Conservation (phyloP, 2,797 vertebrate genomes). For the Cynodonichthys magdalenae region DNA sequence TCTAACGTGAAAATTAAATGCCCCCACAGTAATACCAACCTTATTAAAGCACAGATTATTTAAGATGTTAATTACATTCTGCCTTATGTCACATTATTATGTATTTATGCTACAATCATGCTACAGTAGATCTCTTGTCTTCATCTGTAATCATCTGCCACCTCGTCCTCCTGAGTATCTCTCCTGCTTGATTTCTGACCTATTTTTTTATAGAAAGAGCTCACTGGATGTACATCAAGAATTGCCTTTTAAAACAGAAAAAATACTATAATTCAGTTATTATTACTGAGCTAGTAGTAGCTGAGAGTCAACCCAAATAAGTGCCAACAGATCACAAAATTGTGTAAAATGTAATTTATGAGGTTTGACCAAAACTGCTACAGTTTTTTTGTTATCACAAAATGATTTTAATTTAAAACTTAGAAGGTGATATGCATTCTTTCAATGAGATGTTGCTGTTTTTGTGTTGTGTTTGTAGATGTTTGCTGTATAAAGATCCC, state of each 20-base stretch:
- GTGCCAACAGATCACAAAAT: too few species aligned
- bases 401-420: too few species aligned
- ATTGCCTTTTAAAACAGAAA: too few species aligned
- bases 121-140: conserved; percentile 41
- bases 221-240: too few species aligned
- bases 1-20: conserved; percentile 65
- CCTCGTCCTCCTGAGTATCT: conserved; percentile 26
- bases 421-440: too few species aligned
- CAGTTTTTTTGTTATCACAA: too few species aligned
- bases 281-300: too few species aligned
- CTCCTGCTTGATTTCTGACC: conserved; percentile 41
- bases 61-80: conserved; percentile 73
- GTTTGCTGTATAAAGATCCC: conserved; percentile 47
- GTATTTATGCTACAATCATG: conserved; percentile 67
- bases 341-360: too few species aligned
- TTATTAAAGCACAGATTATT: conserved; percentile 72
- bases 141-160: conserved; percentile 40
- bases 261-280: too few species aligned
- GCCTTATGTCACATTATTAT: conserved; percentile 68
- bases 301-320: too few species aligned
- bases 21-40: conserved; percentile 66
- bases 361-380: too few species aligned
- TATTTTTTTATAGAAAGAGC: conserved; percentile 18
- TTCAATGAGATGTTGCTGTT: too few species aligned
- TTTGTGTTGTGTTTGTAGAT: conserved; percentile 46